Percentiles rank a stretch among this genome's conserved stretches.
These are phyloP conservation scores for Melanotaenia pygmaea DNA, from an alignment of 2,797 vertebrate genomes.

Conservation along the genomic window DNA sequence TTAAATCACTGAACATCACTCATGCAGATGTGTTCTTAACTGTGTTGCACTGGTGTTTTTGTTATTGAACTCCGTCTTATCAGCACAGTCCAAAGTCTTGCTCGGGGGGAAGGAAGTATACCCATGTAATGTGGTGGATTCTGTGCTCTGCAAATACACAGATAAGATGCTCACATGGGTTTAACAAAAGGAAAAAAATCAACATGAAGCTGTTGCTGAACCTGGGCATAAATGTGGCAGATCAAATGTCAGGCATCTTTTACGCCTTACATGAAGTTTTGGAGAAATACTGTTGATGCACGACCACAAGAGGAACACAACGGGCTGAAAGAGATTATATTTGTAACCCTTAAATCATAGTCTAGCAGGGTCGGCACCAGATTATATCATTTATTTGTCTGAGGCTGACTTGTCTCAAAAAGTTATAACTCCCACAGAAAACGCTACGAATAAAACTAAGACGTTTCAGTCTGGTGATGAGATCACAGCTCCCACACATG, in stretches of 20 bases:
- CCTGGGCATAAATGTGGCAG: neutral
- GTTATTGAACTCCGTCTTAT: conserved; percentile 47
- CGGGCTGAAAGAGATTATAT: neutral
- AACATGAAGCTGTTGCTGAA: neutral
- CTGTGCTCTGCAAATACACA: neutral
- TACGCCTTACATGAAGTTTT: neutral
- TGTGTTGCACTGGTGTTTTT: conserved; percentile 16
- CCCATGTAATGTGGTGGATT: conserved; percentile 1
- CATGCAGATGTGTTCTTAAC: neutral
- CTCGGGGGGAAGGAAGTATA: neutral
- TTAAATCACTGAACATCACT: no score
- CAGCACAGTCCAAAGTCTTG: conserved; percentile 52
- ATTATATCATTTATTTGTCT: neutral
- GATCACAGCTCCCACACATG: neutral
- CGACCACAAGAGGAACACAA: conserved; percentile 64
- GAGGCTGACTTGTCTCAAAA: neutral
- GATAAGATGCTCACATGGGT: neutral
- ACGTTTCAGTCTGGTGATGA: neutral
- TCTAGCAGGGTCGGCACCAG: neutral
- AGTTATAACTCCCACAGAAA: neutral
- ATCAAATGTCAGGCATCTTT: neutral
- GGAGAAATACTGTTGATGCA: neutral
- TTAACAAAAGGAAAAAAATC: neutral
- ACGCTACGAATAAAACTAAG: neutral
- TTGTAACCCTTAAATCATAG: neutral